phyloP scores from a whole-genome alignment of 2,113 vertebrate genomes.

The Scomber scombrus region DNA sequence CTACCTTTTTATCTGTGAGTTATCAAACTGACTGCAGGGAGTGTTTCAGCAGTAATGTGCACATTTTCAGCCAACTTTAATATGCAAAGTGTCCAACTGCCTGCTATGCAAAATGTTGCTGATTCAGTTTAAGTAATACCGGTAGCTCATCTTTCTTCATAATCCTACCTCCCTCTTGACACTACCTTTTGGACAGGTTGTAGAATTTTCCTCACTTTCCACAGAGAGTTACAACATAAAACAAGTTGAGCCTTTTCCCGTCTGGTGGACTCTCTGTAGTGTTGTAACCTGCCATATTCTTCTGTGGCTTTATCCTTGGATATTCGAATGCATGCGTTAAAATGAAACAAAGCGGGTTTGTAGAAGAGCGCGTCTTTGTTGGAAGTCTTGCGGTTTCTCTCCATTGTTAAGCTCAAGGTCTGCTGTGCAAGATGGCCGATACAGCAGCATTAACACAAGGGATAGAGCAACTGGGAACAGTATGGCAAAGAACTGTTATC shows the following conservation, averaged over 20 bases:
- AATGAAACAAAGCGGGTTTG: not conserved
- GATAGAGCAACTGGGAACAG: not conserved
- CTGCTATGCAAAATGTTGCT: not conserved
- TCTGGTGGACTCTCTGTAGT: slow-evolving; percentile 1
- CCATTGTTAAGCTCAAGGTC: not conserved
- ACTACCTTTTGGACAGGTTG: not conserved
- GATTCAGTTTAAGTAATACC: slow-evolving; percentile 24
- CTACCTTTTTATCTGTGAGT: slow-evolving; percentile 42
- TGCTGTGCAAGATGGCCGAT: not conserved
- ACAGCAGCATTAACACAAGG: not conserved
- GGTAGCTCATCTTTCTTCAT: slow-evolving; percentile 39
- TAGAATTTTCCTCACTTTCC: not conserved
- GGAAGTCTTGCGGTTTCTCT: not conserved
- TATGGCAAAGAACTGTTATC: not conserved
- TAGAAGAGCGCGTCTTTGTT: slow-evolving; percentile 12
- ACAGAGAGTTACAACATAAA: slow-evolving; percentile 18
- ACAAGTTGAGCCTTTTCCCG: slow-evolving; percentile 13
- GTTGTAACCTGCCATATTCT: slow-evolving; percentile 1
- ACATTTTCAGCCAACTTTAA: slow-evolving; percentile 30
- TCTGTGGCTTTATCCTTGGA: not conserved
- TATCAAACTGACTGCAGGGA: slow-evolving; percentile 23
- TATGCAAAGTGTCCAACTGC: slow-evolving; percentile 38
- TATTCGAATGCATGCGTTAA: not conserved
- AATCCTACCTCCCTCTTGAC: slow-evolving; percentile 8
- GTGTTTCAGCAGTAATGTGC: slow-evolving; percentile 8